These are phyloP conservation scores for Siniperca obscura DNA, from an alignment of 2,797 vertebrate species.

Conservation along the genomic window DNA sequence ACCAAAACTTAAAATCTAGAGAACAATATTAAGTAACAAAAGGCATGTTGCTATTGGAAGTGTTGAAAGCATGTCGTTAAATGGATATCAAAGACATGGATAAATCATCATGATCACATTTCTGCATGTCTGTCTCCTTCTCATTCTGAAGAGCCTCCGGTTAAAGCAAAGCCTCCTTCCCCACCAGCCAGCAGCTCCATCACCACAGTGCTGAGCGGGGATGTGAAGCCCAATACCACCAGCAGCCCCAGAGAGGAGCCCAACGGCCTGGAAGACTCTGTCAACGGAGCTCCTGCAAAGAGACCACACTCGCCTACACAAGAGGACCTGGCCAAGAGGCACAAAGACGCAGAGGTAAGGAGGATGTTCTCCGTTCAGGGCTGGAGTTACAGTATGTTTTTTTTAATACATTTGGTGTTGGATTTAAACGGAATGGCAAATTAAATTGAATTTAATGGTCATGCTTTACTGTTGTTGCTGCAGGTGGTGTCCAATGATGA, in stretches of 20 bases:
- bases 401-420: neutral
- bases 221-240: constrained; percentile 47
- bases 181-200: constrained; percentile 63
- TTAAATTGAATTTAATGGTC: neutral
- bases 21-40: neutral
- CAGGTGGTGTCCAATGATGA: constrained; percentile 79
- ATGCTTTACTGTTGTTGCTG: constrained; percentile 4
- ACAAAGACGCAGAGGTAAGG: constrained; percentile 78
- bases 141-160: constrained; percentile 77
- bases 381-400: neutral
- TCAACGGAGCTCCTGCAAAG: constrained; percentile 76
- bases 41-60: neutral
- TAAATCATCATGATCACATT: neutral
- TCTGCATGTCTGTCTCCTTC: constrained; percentile 3
- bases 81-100: too few relatives aligned
- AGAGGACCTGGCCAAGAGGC: constrained; percentile 84
- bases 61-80: neutral
- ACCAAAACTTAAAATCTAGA: neutral
- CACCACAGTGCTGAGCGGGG: constrained; percentile 25
- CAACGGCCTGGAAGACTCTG: constrained; percentile 70
- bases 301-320: constrained; percentile 80
- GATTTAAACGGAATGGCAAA: neutral
- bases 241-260: constrained; percentile 77
- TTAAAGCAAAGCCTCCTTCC: constrained; percentile 72
- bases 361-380: neutral